Percentiles rank a stretch among this genome's conserved stretches.
These are phyloP conservation scores for Scaptodrosophila lebanonensis DNA, from an alignment of 1,140 invertebrate species.

Conservation along the genomic window DNA sequence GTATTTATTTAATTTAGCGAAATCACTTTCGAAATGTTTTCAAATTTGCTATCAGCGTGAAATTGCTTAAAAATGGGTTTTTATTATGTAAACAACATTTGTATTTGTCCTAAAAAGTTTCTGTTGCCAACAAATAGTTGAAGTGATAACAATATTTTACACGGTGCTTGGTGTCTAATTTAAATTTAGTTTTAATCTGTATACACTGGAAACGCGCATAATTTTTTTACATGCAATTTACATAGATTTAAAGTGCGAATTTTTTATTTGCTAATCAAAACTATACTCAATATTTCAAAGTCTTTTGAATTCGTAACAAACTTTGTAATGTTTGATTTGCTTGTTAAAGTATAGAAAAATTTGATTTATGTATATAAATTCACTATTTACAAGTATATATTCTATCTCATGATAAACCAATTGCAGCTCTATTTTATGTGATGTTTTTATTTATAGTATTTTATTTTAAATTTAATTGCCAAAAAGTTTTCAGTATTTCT, in stretches of 20 bases:
- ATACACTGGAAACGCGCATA: no score
- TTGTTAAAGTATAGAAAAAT: no score
- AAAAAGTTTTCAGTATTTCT: constrained; percentile 40
- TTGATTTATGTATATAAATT: constrained; percentile 15
- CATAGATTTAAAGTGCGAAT: background rate
- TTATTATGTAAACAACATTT: constrained; percentile 8
- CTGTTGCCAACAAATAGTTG: constrained; percentile 18
- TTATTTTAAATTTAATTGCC: constrained; percentile 58
- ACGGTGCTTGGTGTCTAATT: constrained; percentile 2
- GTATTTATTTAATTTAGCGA: constrained; percentile 49
- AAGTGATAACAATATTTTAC: no score
- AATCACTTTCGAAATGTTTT: constrained; percentile 51
- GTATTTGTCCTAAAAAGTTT: background rate
- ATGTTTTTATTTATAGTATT: constrained; percentile 41
- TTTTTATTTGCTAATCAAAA: no score
- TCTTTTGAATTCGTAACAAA: constrained; percentile 45
- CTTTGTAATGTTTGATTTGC: constrained; percentile 35
- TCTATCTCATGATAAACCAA: constrained; percentile 56
- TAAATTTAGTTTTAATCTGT: no score
- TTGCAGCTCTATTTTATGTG: constrained; percentile 52
- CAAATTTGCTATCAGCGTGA: no score
- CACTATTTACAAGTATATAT: background rate
- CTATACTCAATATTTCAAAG: background rate
- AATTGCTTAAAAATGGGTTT: constrained; percentile 3
- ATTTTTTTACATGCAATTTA: constrained; percentile 9